A percentile compares a stretch with the other conserved stretches of the same genome.
phyloP scores from a whole-genome alignment of 1,140 invertebrate genomes.

The Cecropterus lyciades region DNA sequence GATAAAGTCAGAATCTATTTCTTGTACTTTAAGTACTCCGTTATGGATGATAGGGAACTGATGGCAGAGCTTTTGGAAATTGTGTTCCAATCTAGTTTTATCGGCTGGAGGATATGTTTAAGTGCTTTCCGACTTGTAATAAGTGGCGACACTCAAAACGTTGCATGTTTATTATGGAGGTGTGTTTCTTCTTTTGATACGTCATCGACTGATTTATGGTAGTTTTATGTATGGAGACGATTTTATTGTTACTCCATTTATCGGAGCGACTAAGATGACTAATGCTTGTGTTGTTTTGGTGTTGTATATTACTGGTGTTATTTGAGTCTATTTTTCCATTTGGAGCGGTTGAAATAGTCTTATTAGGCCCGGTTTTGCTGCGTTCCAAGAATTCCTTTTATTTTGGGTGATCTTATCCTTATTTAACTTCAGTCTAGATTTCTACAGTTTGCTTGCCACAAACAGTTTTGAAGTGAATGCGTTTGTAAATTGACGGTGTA shows the following conservation, averaged over 20 bases:
- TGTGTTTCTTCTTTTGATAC: slow-evolving; percentile 30
- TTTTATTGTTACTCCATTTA: slow-evolving; percentile 31
- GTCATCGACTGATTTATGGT: slow-evolving; percentile 18
- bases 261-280: slow-evolving; percentile 26
- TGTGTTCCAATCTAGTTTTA: slow-evolving; percentile 19
- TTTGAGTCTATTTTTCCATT: background rate
- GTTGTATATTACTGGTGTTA: background rate
- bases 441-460: background rate
- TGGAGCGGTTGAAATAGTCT: background rate
- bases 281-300: slow-evolving; percentile 29
- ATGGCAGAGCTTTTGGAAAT: slow-evolving; percentile 19
- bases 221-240: slow-evolving; percentile 19
- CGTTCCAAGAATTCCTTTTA: background rate
- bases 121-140: slow-evolving; percentile 33
- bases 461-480: background rate
- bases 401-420: background rate
- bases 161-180: slow-evolving; percentile 44
- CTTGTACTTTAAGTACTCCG: slow-evolving; percentile 8
- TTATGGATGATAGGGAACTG: slow-evolving; percentile 7
- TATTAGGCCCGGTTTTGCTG: background rate
- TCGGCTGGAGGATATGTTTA: slow-evolving; percentile 25
- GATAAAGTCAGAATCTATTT: slow-evolving; percentile 5
- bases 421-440: background rate
- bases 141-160: slow-evolving; percentile 15
- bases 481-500: background rate